These are phyloP conservation scores for Sitodiplosis mosellana DNA, from an alignment of 1,140 invertebrate species.

Conservation along the genomic window DNA sequence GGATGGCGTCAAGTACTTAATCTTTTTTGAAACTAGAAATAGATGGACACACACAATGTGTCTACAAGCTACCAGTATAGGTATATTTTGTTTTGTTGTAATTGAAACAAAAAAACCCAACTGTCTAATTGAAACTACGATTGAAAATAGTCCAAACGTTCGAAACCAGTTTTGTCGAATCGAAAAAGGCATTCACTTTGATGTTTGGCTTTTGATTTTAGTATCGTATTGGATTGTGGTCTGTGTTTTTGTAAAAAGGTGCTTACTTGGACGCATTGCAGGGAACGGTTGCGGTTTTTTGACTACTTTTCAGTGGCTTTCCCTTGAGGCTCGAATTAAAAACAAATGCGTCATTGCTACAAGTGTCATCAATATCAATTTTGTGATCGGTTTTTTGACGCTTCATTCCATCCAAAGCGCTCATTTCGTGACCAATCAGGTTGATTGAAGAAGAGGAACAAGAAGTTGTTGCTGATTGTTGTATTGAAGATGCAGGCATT, in stretches of 20 bases:
- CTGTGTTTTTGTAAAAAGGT: not conserved
- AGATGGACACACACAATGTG: too few species aligned
- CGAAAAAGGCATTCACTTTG: too few species aligned
- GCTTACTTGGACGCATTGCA: not conserved
- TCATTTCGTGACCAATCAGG: not conserved
- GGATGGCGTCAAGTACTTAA: too few species aligned
- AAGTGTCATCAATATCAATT: conserved; percentile 46
- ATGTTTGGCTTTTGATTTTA: not conserved
- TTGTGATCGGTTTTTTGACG: conserved; percentile 41
- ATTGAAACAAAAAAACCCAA: too few species aligned
- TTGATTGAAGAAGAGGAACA: not conserved
- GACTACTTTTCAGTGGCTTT: not conserved
- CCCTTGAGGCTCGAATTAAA: not conserved
- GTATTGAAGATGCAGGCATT: too few species aligned
- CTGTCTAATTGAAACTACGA: too few species aligned
- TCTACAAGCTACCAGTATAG: too few species aligned
- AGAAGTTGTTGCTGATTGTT: too few species aligned
- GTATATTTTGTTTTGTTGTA: too few species aligned
- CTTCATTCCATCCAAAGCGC: conserved; percentile 22
- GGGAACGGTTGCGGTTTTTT: not conserved
- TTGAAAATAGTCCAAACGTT: too few species aligned
- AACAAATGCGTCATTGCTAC: conserved; percentile 24
- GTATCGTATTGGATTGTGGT: not conserved
- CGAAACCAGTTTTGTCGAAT: too few species aligned
- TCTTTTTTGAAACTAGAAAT: too few species aligned